Percentiles rank a stretch among this genome's conserved stretches.
Conservation (phyloP, 2,113 vertebrate genomes). For the Anhinga rufa region DNA sequence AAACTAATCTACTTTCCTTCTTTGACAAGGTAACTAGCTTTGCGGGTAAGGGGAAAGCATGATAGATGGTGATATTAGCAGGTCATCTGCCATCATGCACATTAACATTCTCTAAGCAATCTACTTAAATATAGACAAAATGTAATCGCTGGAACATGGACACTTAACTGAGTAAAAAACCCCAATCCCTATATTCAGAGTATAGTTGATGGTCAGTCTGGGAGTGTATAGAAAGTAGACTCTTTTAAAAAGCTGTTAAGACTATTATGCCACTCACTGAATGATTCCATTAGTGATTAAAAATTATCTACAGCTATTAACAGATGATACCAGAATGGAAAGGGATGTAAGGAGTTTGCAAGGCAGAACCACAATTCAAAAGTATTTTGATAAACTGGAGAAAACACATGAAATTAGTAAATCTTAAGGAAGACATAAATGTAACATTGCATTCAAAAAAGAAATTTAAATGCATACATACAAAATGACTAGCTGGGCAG, state of each 20-base stretch:
- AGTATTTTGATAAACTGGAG: background rate
- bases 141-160: background rate
- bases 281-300: background rate
- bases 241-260: conserved; percentile 3
- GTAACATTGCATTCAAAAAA: background rate
- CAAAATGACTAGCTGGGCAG: background rate
- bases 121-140: background rate
- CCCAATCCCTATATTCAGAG: background rate
- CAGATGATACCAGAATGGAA: background rate
- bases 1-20: background rate
- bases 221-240: background rate
- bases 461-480: background rate
- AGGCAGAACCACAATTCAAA: background rate
- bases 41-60: background rate
- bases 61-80: background rate
- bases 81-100: background rate
- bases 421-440: background rate
- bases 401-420: background rate
- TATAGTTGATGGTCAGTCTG: background rate
- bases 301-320: background rate
- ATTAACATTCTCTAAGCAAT: background rate
- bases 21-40: background rate
- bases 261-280: background rate
- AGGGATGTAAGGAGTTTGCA: background rate
- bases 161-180: background rate